Base-by-base conservation (phyloP, 2,888 invertebrate species). In the Oligia strigilis region DNA sequence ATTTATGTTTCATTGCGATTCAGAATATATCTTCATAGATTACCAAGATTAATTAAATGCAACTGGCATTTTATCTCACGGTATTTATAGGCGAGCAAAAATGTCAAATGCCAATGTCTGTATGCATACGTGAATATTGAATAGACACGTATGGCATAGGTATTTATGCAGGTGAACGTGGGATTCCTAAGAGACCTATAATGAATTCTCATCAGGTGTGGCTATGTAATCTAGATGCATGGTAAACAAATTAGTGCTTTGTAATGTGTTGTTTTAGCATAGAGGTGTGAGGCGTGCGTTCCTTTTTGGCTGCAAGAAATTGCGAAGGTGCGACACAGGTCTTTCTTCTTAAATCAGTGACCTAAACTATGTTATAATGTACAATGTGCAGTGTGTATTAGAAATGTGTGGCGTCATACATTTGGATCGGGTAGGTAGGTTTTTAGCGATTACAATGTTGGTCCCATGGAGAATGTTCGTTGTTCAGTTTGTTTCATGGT, bases 21-120 rank as follows among this genome's bases (percentile, higher is more conserved):
- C 29, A 64, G 46, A 77, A 81, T 58, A 77, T 55, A 43, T 70
- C 46, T 64, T 52, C 55, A 67, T 72, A 80, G 69, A 70, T 70
- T 69, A 78, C 23, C n/a, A 58, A 76, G 77, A 86, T 69, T 88
- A 83, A 85, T 88, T 77, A 77, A 66, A 74, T 72, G 65, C 80
- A 73, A 77, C 86, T 88, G 88, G 72, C 72, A 83, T 79, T 87
- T 85, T 85, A 81, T 85, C 75, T 72, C 36, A 58, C 14, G 74
- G 69, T 87, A 86, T 87, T 78, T 80, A 85, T 86, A 88, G 88
- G 6, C 46, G 70, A 74, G 74, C 74, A 85, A 86, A 88, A 85
- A 82, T 87, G 71, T 49, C 75, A 77, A 85, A 82, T 71, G 85
- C 69, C 78, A 79, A 75, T 75, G 75, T 62, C 72, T 85, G 60